Conservation (phyloP, 2,888 invertebrate species). For the Pecten maximus region DNA sequence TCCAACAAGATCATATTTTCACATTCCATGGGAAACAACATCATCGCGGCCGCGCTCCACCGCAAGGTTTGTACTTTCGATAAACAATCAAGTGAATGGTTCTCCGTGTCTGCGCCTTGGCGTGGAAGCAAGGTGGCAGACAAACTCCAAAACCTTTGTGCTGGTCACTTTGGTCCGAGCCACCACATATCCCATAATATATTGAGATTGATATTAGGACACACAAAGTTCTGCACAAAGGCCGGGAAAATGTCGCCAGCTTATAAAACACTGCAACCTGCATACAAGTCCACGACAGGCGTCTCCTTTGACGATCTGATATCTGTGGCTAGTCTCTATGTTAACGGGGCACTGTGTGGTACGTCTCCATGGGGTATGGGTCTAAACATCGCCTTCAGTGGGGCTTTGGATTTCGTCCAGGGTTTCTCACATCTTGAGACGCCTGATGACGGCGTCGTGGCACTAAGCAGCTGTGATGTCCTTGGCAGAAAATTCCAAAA, state of each 20-base stretch:
- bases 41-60: background rate
- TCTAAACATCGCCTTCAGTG: background rate
- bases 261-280: background rate
- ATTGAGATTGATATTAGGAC: background rate
- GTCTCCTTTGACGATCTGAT: background rate
- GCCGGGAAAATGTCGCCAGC: background rate
- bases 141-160: background rate
- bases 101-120: background rate
- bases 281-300: slow-evolving; percentile 1
- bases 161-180: background rate
- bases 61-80: background rate
- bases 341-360: background rate
- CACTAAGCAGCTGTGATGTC: background rate
- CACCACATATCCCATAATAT: background rate
- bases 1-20: background rate
- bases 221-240: background rate
- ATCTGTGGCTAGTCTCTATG: background rate
- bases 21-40: slow-evolving; percentile 7
- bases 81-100: background rate
- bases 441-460: background rate
- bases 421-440: background rate
- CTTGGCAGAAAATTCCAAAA: background rate
- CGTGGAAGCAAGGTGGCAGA: background rate
- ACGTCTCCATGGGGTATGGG: background rate
- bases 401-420: background rate